phyloP scores from a whole-genome alignment of 2,888 invertebrate genomes.

The Dorcus hopei region DNA sequence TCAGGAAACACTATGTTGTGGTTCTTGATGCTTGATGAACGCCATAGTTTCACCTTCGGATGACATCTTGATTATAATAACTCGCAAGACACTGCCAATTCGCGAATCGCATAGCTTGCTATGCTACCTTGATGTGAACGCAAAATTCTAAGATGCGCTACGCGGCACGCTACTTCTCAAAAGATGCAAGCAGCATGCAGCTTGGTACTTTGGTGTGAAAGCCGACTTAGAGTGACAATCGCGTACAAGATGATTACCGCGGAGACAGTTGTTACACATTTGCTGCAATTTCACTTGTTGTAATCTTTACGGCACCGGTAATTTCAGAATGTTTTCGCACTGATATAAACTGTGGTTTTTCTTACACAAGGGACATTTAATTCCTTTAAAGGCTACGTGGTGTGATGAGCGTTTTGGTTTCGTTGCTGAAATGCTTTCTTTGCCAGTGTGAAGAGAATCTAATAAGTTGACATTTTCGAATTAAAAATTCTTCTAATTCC shows the following conservation, averaged over 20 bases:
- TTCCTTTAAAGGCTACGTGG: not conserved
- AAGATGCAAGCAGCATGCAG: no score
- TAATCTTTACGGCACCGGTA: not conserved
- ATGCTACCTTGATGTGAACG: no score
- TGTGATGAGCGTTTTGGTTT: no score
- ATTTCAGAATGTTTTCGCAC: not conserved
- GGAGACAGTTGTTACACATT: slow-evolving; percentile 16
- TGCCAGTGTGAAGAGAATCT: slow-evolving; percentile 5
- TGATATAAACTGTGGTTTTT: not conserved
- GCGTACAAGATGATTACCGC: slow-evolving; percentile 8
- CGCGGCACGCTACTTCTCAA: no score
- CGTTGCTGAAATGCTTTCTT: not conserved
- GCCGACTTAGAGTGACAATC: slow-evolving; percentile 17
- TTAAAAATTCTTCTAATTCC: slow-evolving; percentile 21
- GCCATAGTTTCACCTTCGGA: no score
- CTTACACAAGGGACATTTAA: not conserved
- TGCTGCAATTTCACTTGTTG: slow-evolving; percentile 1
- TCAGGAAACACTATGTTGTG: no score
- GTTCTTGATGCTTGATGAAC: no score
- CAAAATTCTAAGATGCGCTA: no score
- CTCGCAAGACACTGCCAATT: no score
- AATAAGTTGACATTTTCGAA: slow-evolving; percentile 19
- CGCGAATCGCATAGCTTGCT: no score
- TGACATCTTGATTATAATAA: no score
- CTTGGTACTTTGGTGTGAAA: no score